Base-by-base conservation (phyloP, 2,888 invertebrate genomes). In the Orchestes rusci region DNA sequence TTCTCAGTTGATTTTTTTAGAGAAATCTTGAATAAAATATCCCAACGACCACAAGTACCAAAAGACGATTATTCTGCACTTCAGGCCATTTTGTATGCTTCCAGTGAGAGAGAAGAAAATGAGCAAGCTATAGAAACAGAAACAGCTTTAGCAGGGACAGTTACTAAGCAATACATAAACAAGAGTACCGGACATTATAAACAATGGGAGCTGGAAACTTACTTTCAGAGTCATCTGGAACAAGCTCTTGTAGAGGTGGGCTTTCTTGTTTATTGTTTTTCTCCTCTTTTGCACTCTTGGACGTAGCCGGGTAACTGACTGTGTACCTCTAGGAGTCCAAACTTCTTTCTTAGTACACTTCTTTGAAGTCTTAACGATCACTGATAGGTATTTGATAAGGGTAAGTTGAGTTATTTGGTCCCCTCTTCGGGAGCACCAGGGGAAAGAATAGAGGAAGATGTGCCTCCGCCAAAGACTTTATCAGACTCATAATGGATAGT, bases 171-270 rank as follows among this genome's bases (percentile, higher is more conserved):
- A 32, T 71, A 59, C 54, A 63, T 74, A 10, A 27, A 60, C n/a
- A 50, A 69, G 12, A 68, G 69, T n/a, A 29, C 56, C 1, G 63
- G 51, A 55, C 66, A 65, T 62, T 66, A 73, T 47, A 67, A 69
- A 50, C 75, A 75, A 61, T 63, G 68, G 4, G 59, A 68, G 32
- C 62, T 71, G 17, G 68, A 59, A 53, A 67, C 69, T 53, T 75
- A 70, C 59, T 60, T 73, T 51, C 75, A 75, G 44, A 71, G 72
- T 69, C 62, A 68, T 20, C 27, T 57, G 15, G 51, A 56, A 39
- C 54, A 59, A 35, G 37, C 48, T 3, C 33, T 53, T 4, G 47
- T 44, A 7, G 52, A 50, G 51, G 56, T 53, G 27, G 28, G 37
- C 8, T 4, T 10, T 16, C 53, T 33, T 61, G 13, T 33, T 16